Conservation (phyloP, 92 coral and sea anemone species). For the Phenganax subtilis region DNA sequence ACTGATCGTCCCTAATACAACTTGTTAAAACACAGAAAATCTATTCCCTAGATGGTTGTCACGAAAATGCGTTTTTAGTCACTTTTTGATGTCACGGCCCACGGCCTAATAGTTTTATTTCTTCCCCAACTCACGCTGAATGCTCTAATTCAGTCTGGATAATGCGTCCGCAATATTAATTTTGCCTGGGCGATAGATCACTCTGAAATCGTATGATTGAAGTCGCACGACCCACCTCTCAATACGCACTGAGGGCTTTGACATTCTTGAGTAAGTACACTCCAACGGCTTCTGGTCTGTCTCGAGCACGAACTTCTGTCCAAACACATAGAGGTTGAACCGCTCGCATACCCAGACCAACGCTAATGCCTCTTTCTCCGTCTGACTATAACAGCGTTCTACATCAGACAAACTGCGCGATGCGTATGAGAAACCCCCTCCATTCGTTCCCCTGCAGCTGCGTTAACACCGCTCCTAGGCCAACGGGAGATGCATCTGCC, state of each 20-base stretch:
- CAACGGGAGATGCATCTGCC: conserved; percentile 53
- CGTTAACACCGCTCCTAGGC: conserved; percentile 50
- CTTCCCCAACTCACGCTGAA: not conserved
- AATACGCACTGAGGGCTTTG: conserved; percentile 43
- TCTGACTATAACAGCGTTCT: conserved; percentile 40
- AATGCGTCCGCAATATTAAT: conserved; percentile 46
- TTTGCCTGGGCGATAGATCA: conserved; percentile 43
- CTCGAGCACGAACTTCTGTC: conserved; percentile 44
- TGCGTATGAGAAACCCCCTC: conserved; percentile 43
- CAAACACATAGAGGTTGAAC: conserved; percentile 43
- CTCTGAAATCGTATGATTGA: conserved; percentile 37
- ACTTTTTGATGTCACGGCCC: no score
- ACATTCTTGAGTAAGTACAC: conserved; percentile 32
- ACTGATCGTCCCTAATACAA: no score
- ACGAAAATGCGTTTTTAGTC: no score
- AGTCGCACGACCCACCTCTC: conserved; percentile 47
- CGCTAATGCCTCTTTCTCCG: conserved; percentile 45
- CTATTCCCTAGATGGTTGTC: no score
- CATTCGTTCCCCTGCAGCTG: conserved; percentile 48
- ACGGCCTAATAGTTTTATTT: no score
- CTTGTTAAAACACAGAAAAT: no score
- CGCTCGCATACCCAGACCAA: conserved; percentile 51
- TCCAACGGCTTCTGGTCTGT: conserved; percentile 42
- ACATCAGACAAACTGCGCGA: conserved; percentile 42
- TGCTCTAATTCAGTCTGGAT: conserved; percentile 46